Evolutionary conservation across 1,140 invertebrate genomes (phyloP), one percentile per base, ranked within the genome.

Genomic region (Diploscapter pachys): DNA sequence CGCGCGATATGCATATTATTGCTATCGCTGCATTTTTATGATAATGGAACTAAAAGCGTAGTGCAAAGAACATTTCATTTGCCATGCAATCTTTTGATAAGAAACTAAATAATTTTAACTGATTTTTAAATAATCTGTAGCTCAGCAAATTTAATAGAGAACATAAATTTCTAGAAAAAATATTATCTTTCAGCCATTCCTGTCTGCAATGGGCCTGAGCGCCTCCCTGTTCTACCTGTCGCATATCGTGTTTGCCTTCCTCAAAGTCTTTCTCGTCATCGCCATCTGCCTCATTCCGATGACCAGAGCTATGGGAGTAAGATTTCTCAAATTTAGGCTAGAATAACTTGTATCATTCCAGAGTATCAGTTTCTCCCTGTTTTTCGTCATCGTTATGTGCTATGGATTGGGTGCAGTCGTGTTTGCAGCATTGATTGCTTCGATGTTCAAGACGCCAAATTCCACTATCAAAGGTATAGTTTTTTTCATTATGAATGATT

Each of bases 201-300:
- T 76, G 5, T 51, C 68, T 11, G 57, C 63, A 49, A 72, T 76
- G 48, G 75, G 75, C 6, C 55, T 76, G 11, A 57, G 51, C 49
- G 48, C 50, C 6, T 65, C 48, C 31, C 5, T 54, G 57, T 76
- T 76, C 48, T 76, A 76, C 49, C 9, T 49, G 50, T 78, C 76
- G n/a, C 75, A 76, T 49, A 56, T 75, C 72, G 53, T 76, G 56
- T 48, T 51, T 31, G 50, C 69, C 6, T 75, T 53, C 6, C 11
- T 76, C 11, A 76, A 76, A 77, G 56, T 55, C 8, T 9, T 54
- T 3, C 63, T 76, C 69, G 64, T 74, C 3, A 53, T 78, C 9
- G 61, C 65, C 9, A 56, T 54, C 13, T 52, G 51, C 3, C 49
- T 76, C n/a, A 50, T 77, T n/a, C 68, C 55, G 51, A 75, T 76